These are phyloP conservation scores for Thripadectes ignobilis DNA, from an alignment of 2,797 vertebrate species.

Conservation along the genomic window DNA sequence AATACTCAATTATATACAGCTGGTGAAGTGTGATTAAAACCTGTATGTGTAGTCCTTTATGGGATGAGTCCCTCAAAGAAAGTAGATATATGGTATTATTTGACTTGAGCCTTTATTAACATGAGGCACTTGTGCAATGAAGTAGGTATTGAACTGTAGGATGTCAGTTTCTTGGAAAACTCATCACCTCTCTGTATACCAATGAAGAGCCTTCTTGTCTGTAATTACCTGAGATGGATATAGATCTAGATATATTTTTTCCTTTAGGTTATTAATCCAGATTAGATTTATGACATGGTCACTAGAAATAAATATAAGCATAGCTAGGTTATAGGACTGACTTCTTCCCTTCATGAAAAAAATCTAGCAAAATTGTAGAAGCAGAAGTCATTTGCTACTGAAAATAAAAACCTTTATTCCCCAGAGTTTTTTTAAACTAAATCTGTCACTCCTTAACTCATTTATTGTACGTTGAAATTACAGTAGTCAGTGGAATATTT, in stretches of 20 bases:
- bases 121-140: neutral
- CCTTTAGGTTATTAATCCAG: neutral
- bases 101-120: neutral
- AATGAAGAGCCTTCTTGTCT: neutral
- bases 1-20: neutral
- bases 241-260: neutral
- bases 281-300: neutral
- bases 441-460: neutral
- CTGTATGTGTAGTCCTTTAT: neutral
- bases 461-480: neutral
- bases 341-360: neutral
- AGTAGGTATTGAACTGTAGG: neutral
- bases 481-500: neutral
- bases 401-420: neutral
- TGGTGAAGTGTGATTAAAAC: conserved; percentile 12
- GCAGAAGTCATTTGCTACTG: neutral
- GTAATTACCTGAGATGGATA: neutral
- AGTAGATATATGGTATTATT: neutral
- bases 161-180: neutral
- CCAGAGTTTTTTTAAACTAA: neutral
- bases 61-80: neutral
- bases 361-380: neutral
- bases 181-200: neutral
- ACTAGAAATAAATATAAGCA: neutral
- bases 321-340: neutral